These are phyloP conservation scores for Leptobrachium leishanense DNA, from an alignment of 2,113 vertebrate species.

Conservation along the genomic window DNA sequence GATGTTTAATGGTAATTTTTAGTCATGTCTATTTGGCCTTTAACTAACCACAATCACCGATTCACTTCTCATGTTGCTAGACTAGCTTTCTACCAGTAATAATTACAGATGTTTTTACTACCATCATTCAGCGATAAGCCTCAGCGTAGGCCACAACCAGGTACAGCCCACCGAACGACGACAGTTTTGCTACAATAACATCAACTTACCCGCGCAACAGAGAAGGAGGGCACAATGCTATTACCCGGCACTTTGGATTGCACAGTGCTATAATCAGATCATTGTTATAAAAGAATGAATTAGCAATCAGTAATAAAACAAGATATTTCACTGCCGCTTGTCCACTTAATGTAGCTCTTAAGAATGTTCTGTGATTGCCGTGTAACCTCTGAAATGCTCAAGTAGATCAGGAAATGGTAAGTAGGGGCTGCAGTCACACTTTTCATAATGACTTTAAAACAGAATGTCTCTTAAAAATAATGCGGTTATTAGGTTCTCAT, in stretches of 20 bases:
- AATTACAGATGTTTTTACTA: no score
- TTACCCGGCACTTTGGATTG: not conserved
- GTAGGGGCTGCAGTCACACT: no score
- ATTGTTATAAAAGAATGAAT: constrained; percentile 2
- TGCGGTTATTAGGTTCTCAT: no score
- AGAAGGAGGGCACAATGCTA: not conserved
- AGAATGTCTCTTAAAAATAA: no score
- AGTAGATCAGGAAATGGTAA: constrained; percentile 6
- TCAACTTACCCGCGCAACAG: not conserved
- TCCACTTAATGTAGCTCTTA: not conserved
- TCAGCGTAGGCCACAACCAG: not conserved
- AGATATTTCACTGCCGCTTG: not conserved
- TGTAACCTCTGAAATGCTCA: not conserved
- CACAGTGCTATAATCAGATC: not conserved
- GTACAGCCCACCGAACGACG: not conserved
- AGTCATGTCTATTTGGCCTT: no score
- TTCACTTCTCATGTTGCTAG: no score
- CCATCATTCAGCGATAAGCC: not conserved
- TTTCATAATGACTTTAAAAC: no score
- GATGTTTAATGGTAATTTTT: no score
- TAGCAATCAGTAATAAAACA: constrained; percentile 3
- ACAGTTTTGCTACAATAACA: not conserved
- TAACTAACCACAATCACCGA: no score
- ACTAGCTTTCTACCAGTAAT: no score
- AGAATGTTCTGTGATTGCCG: not conserved